Conservation (phyloP, 2,797 vertebrate species). For the Pipistrellus nathusii region DNA sequence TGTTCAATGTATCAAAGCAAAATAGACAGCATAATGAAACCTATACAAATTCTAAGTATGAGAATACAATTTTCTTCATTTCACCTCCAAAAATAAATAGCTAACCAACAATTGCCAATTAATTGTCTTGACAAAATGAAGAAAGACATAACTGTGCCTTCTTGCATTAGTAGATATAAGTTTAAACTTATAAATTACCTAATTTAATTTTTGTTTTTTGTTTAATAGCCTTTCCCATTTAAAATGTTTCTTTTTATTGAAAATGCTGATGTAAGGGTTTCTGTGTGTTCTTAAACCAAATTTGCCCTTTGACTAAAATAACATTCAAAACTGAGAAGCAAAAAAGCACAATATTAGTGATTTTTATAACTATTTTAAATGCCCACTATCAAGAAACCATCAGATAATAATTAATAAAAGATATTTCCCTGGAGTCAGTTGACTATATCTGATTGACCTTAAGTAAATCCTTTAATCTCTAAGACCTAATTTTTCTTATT, state of each 20-base stretch:
- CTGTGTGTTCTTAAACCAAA: not conserved
- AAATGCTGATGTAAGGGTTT: not conserved
- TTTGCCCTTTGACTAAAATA: not conserved
- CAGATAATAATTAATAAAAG: not conserved
- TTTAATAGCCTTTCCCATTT: slow-evolving; percentile 2
- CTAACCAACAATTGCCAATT: not conserved
- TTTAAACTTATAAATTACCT: not conserved
- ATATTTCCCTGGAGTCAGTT: not conserved
- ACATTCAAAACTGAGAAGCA: not conserved
- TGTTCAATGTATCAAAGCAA: slow-evolving; percentile 49
- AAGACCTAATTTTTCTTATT: slow-evolving; percentile 36
- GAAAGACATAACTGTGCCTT: not conserved
- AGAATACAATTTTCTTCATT: slow-evolving; percentile 1
- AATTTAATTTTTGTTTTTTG: slow-evolving; percentile 1
- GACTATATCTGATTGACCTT: not conserved
- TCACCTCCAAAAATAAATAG: slow-evolving; percentile 13
- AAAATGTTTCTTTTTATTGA: slow-evolving; percentile 23
- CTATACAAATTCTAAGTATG: not conserved
- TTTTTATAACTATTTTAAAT: slow-evolving; percentile 24
- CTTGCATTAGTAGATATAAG: not conserved
- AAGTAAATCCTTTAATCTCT: not conserved
- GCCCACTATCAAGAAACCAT: not conserved
- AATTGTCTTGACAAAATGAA: not conserved
- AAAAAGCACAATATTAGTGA: not conserved
- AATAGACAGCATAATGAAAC: slow-evolving; percentile 52